Conservation (phyloP, 2,888 invertebrate species). For the Drosophila putrida region DNA sequence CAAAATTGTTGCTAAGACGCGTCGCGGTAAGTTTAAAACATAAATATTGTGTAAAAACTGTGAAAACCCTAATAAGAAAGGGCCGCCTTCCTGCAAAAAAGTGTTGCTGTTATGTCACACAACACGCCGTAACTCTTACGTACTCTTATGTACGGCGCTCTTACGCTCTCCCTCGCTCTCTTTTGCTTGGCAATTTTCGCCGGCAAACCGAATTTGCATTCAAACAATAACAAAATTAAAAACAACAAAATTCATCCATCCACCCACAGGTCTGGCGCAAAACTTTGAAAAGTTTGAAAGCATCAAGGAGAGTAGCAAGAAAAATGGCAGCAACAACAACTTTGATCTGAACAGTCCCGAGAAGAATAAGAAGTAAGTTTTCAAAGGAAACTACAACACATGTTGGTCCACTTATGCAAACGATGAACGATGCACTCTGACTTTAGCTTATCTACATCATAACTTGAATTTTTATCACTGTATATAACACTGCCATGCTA, state of each 20-base stretch:
- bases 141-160: slow-evolving; percentile 12
- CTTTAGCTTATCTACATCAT: slow-evolving; percentile 54
- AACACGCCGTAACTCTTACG: slow-evolving; percentile 42
- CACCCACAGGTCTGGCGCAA: slow-evolving; percentile 89
- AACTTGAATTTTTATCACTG: slow-evolving; percentile 36
- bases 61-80: slow-evolving; percentile 52
- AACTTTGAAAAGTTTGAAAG: slow-evolving; percentile 93
- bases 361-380: slow-evolving; percentile 87
- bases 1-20: slow-evolving; percentile 94
- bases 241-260: slow-evolving; percentile 7
- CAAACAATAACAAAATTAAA: slow-evolving; percentile 60
- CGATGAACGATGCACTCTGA: slow-evolving; percentile 27
- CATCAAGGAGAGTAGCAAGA: slow-evolving; percentile 90
- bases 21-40: slow-evolving; percentile 89
- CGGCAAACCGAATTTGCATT: slow-evolving; percentile 61
- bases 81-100: slow-evolving; percentile 45
- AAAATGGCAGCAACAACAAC: slow-evolving; percentile 84
- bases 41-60: slow-evolving; percentile 31
- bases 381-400: not conserved
- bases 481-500: slow-evolving; percentile 65
- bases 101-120: slow-evolving; percentile 83
- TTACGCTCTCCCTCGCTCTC: slow-evolving; percentile 25
- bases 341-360: slow-evolving; percentile 89
- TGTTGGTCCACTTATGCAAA: slow-evolving; percentile 59
- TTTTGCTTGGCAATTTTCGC: slow-evolving; percentile 51